A percentile compares a stretch with the other conserved stretches of the same genome.
Evolutionary conservation across 2,797 vertebrate genomes (phyloP).

Genomic region (Eupleurogrammus muticus): DNA sequence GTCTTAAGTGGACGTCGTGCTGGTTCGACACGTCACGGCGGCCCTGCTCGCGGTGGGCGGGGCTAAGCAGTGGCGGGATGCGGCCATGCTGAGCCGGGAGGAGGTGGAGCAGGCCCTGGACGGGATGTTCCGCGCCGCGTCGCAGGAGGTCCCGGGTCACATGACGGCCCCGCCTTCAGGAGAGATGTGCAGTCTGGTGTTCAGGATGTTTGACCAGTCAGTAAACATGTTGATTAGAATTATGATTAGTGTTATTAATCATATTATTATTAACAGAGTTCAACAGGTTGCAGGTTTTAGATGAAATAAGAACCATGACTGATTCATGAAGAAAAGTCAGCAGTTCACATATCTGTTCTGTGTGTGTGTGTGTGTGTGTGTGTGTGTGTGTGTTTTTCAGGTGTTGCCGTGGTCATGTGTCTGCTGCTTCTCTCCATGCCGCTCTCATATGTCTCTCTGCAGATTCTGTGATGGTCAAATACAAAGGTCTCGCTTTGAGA

Average conservation of each 20-base stretch:
- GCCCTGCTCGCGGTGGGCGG: slow-evolving; percentile 42
- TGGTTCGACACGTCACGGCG: slow-evolving; percentile 57
- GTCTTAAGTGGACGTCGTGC: slow-evolving; percentile 75
- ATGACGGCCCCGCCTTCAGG: slow-evolving; percentile 70
- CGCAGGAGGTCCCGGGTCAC: slow-evolving; percentile 71
- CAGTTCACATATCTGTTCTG: too few relatives aligned
- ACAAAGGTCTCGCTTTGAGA: slow-evolving; percentile 77
- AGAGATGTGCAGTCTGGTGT: slow-evolving; percentile 77
- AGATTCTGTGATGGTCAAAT: slow-evolving; percentile 84
- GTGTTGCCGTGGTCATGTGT: slow-evolving; percentile 68
- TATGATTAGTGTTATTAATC: too few relatives aligned
- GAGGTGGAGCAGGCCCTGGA: slow-evolving; percentile 77
- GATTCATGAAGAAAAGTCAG: too few relatives aligned
- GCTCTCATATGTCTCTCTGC: slow-evolving; percentile 85
- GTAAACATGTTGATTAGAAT: too few relatives aligned
- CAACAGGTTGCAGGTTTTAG: too few relatives aligned
- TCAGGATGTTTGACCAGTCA: slow-evolving; percentile 85
- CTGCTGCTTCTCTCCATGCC: slow-evolving; percentile 73
- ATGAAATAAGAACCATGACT: too few relatives aligned
- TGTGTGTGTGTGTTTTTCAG: slow-evolving; percentile 62
- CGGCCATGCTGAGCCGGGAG: slow-evolving; percentile 63
- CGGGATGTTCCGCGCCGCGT: slow-evolving; percentile 79
- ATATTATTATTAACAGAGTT: too few relatives aligned
- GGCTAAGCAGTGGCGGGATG: slow-evolving; percentile 19
- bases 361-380: slow-evolving; percentile 5